Evolutionary conservation across 2,797 vertebrate species (phyloP), one percentile per base, ranked within the genome.

Genomic region (Lagorchestes hirsutus): DNA sequence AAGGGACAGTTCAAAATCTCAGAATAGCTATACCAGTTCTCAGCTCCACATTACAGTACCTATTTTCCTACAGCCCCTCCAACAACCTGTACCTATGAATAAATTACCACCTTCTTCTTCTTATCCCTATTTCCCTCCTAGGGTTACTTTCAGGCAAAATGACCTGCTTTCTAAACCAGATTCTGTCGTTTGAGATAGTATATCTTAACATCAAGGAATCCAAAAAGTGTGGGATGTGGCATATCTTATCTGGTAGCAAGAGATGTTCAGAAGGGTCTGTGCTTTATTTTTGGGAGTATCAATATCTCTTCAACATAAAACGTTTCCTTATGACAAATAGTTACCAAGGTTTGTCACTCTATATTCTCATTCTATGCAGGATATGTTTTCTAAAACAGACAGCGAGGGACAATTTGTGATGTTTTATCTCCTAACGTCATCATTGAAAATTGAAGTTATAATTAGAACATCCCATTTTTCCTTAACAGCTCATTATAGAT

Each of bases 221-320:
- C 34, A 56, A 40, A 92, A 0, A 46, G 1, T 87, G 13, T n/a
- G 3, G 5, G 12, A 14, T 2, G 31, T 11, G 5, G 27, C 27
- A 11, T n/a, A 5, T 22, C 28, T 57, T 50, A 31, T 87, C 27
- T 50, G 5, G 3, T 13, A 54, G 92, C 3, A 34, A 2, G 24
- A 16, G 0, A 56, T 24, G n/a, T 16, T 10, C 0, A 0, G 0
- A 8, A 24, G 4, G 46, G 13, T 34, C 31, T 24, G 1, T 27
- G 16, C 11, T 91, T 54, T 31, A 54, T 87, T 87, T 46, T 52
- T 5, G 52, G 52, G 52, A 52, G 52, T 8, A 52, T 52, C 52
- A 52, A 52, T 52, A 52, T 52, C 46, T 52, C 1, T 8, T 56
- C 40, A 55, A 24, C 8, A 22, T 1, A n/a, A 9, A 46, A 9